Conservation (phyloP, 2,797 vertebrate species). For the Acipenser oxyrinchus region DNA sequence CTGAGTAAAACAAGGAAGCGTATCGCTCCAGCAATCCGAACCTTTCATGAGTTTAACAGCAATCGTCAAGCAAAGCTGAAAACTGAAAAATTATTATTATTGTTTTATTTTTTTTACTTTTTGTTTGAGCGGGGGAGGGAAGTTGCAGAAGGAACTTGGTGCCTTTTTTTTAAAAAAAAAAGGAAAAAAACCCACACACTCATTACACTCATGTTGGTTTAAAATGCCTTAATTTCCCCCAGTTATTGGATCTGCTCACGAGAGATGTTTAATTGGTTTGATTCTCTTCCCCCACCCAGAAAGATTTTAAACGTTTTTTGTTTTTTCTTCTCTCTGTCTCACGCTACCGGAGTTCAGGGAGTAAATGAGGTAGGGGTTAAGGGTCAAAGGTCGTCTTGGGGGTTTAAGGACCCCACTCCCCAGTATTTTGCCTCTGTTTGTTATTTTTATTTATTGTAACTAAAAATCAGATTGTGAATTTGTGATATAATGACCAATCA, state of each 20-base stretch:
- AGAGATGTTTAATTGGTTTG: constrained; percentile 12
- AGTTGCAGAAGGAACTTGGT: constrained; percentile 13
- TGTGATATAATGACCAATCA: constrained; percentile 36
- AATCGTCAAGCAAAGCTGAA: no score
- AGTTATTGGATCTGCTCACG: constrained; percentile 27
- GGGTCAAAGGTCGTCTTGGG: constrained; percentile 23
- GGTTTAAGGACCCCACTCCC: neutral
- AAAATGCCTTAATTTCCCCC: constrained; percentile 62
- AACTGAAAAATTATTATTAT: no score
- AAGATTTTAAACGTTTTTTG: constrained; percentile 16
- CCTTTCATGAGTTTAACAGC: no score
- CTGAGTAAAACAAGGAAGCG: no score
- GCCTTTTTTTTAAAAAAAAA: constrained; percentile 47
- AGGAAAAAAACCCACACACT: constrained; percentile 13
- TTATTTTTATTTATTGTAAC: constrained; percentile 28
- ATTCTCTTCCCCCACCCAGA: neutral
- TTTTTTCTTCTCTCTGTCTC: constrained; percentile 11
- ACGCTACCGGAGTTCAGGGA: constrained; percentile 22
- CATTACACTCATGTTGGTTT: constrained; percentile 22
- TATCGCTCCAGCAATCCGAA: no score
- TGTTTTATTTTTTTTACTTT: no score
- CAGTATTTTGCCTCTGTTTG: constrained; percentile 1
- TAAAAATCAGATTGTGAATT: constrained; percentile 23
- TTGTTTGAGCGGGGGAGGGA: no score
- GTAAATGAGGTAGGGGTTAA: constrained; percentile 17